Evolutionary conservation across 2,797 vertebrate species (phyloP).

Genomic region (Parotocinclus haroldoi): DNA sequence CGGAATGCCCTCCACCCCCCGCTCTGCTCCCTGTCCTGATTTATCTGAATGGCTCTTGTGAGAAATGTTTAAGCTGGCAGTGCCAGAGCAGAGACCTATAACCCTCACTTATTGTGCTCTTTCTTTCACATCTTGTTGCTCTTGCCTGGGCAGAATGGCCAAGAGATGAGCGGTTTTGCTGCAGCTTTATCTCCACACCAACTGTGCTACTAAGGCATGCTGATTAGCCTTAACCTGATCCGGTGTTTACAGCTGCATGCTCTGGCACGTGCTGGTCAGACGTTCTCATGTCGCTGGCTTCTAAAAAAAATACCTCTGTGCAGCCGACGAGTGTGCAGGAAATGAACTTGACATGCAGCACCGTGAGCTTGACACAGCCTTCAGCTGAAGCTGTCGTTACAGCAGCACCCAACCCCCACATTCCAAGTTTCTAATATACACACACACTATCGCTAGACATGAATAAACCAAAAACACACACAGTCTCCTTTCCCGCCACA

Average conservation of each 20-base stretch:
- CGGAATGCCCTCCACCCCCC: constrained; percentile 23
- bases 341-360: constrained; percentile 59
- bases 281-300: constrained; percentile 7
- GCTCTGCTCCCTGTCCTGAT: constrained; percentile 39
- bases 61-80: constrained; percentile 46
- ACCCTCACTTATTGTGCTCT: constrained; percentile 7
- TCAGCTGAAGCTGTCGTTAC: constrained; percentile 41
- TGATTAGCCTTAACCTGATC: constrained; percentile 32
- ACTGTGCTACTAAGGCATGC: not conserved
- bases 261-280: constrained; percentile 39
- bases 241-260: constrained; percentile 31
- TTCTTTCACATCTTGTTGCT: not conserved
- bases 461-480: constrained; percentile 29
- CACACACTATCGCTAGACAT: constrained; percentile 38
- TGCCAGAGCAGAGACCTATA: constrained; percentile 42
- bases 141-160: not conserved
- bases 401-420: constrained; percentile 44
- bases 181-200: not conserved
- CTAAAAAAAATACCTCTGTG: constrained; percentile 44
- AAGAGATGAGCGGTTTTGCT: too few species aligned
- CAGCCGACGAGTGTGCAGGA: constrained; percentile 47
- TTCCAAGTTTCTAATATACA: constrained; percentile 32
- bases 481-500: constrained; percentile 16
- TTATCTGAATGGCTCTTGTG: constrained; percentile 53
- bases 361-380: constrained; percentile 51